Evolutionary conservation across 1,140 invertebrate genomes (phyloP).

Genomic region (Trissolcus basalis): DNA sequence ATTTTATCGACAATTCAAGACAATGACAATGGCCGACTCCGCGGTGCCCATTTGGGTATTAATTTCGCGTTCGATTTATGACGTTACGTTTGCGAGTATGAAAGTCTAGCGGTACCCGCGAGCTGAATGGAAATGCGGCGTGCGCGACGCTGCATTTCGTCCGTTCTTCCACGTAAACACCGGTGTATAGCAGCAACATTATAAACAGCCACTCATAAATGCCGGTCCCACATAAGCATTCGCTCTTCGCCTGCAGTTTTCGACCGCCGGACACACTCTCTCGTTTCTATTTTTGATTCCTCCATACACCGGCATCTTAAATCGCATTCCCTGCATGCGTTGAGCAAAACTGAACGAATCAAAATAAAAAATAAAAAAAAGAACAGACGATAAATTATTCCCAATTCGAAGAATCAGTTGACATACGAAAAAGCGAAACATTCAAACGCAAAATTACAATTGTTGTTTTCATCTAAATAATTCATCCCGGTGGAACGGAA

Average conservation of each 20-base stretch:
- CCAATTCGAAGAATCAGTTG: no score
- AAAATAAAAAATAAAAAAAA: no score
- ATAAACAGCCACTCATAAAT: conserved; percentile 44
- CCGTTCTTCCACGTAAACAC: conserved; percentile 46
- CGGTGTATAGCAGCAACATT: conserved; percentile 18
- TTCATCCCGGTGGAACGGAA: conserved; percentile 28
- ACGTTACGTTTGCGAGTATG: conserved; percentile 7
- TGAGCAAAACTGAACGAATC: no score
- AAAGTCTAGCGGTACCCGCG: conserved; percentile 43
- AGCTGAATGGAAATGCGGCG: conserved; percentile 12
- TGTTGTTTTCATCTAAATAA: conserved; percentile 18
- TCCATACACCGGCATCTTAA: conserved; percentile 4
- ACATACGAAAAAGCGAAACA: background rate
- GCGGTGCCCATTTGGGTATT: conserved; percentile 2
- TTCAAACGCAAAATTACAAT: conserved; percentile 1
- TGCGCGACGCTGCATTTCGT: conserved; percentile 15
- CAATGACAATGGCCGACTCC: conserved; percentile 18
- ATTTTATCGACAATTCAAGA: conserved; percentile 12
- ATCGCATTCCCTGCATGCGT: conserved; percentile 14
- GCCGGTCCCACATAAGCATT: conserved; percentile 50
- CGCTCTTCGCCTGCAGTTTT: conserved; percentile 43
- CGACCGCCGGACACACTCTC: conserved; percentile 27
- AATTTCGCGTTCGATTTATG: conserved; percentile 21
- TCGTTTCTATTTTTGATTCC: conserved; percentile 33
- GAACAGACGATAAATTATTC: no score